These are phyloP conservation scores for Netelia fuscicornis DNA, from an alignment of 2,888 invertebrate species.

Conservation along the genomic window DNA sequence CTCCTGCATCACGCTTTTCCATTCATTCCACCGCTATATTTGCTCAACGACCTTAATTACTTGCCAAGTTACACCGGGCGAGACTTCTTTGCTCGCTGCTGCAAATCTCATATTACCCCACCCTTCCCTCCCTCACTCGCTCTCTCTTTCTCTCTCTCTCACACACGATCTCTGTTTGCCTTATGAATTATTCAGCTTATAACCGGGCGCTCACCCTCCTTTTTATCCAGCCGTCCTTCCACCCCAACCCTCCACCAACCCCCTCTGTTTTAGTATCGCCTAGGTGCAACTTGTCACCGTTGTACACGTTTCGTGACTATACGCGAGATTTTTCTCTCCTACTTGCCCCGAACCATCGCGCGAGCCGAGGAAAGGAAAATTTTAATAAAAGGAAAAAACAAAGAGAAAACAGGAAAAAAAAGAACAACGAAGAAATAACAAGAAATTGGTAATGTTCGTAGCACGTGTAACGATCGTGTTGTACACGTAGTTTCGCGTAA, in stretches of 20 bases:
- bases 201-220: constrained; percentile 44
- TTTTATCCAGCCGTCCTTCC: neutral
- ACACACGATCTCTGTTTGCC: constrained; percentile 48
- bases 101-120: constrained; percentile 75
- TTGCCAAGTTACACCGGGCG: constrained; percentile 69
- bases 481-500: neutral
- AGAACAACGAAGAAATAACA: neutral
- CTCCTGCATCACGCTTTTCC: constrained; percentile 59
- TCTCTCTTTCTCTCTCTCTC: constrained; percentile 75
- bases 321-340: constrained; percentile 31
- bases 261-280: constrained; percentile 47
- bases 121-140: constrained; percentile 79
- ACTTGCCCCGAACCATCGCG: neutral
- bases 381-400: neutral
- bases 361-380: neutral
- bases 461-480: neutral
- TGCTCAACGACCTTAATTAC: constrained; percentile 77
- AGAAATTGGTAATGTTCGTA: neutral
- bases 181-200: constrained; percentile 72
- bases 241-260: constrained; percentile 59
- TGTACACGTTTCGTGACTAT: constrained; percentile 36
- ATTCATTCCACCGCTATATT: constrained; percentile 67
- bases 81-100: constrained; percentile 65
- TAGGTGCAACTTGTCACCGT: constrained; percentile 47
- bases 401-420: neutral